Conservation (phyloP, 2,113 vertebrate genomes). For the Tricholaema leucomelas region DNA sequence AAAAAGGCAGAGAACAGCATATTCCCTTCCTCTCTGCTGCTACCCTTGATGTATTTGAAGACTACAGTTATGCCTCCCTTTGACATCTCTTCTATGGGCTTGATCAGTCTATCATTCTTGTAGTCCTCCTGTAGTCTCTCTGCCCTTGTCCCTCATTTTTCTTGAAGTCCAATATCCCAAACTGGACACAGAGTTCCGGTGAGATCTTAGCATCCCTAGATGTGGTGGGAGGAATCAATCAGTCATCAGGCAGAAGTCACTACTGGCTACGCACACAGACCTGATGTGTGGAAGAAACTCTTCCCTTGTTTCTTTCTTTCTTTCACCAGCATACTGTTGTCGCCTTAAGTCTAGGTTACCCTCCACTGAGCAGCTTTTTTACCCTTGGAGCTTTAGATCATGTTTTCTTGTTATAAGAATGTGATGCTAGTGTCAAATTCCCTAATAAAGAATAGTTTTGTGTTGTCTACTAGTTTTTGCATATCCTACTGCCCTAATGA, state of each 20-base stretch:
- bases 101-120: not conserved
- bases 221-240: not conserved
- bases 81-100: not conserved
- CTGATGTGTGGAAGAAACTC: not conserved
- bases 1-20: not conserved
- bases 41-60: not conserved
- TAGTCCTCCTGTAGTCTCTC: not conserved
- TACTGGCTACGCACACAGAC: rapidly evolving
- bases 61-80: not conserved
- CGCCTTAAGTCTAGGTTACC: not conserved
- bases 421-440: not conserved
- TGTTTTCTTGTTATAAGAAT: not conserved
- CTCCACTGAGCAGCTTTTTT: not conserved
- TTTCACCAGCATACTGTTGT: not conserved
- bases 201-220: not conserved
- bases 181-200: not conserved
- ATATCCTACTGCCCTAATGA: not conserved
- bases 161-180: not conserved
- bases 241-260: not conserved
- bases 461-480: not conserved
- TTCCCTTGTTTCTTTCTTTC: not conserved
- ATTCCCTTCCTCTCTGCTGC: not conserved
- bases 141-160: not conserved
- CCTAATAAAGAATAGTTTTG: not conserved
- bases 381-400: not conserved